Evolutionary conservation across 2,797 vertebrate genomes (phyloP).

Genomic region (Argentina silus): DNA sequence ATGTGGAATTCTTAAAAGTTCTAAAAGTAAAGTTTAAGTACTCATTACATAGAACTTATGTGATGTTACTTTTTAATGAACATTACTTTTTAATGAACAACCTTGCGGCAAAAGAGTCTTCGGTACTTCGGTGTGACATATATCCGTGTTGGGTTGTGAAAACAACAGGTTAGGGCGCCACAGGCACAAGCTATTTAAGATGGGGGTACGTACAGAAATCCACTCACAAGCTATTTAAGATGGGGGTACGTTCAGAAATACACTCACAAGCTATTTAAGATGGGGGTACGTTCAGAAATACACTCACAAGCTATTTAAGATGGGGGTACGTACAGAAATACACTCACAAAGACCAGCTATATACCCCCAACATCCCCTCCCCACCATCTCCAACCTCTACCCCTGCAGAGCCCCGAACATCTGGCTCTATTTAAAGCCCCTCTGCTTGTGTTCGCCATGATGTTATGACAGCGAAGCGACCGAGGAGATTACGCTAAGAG

Average conservation of each 20-base stretch:
- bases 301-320: neutral
- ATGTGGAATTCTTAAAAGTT: too few species aligned
- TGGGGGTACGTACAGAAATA: neutral
- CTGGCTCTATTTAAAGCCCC: conserved; percentile 63
- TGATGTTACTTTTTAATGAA: too few species aligned
- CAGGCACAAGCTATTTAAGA: neutral
- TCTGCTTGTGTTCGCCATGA: conserved; percentile 58
- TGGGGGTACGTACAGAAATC: neutral
- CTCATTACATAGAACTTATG: too few species aligned
- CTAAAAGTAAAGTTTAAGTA: too few species aligned
- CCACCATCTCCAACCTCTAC: neutral
- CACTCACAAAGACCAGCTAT: neutral
- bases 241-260: neutral
- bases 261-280: neutral
- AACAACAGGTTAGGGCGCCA: too few species aligned
- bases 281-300: neutral
- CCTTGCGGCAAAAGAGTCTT: neutral
- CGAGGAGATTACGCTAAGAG: conserved; percentile 55
- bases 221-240: neutral
- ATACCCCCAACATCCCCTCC: neutral
- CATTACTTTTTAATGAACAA: neutral
- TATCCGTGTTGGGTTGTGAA: neutral
- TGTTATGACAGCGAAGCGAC: conserved; percentile 70
- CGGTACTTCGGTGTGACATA: neutral
- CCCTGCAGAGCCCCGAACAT: conserved; percentile 51